A percentile compares a stretch with the other conserved stretches of the same genome.
phyloP scores from a whole-genome alignment of 2,797 vertebrate species.

The Anguilla marmorata region DNA sequence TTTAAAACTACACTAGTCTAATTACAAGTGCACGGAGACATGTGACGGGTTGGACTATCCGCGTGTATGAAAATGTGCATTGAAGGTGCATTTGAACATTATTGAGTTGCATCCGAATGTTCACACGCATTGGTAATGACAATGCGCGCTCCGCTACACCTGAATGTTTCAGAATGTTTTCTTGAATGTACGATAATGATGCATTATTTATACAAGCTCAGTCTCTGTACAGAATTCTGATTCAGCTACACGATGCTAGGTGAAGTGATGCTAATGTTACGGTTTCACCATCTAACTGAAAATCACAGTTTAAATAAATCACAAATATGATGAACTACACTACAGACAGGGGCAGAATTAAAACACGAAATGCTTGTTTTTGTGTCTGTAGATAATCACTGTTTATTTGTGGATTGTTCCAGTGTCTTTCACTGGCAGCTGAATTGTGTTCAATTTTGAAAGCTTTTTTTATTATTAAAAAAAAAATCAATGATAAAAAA shows the following conservation, averaged over 20 bases:
- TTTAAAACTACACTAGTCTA: background rate
- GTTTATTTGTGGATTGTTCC: conserved; percentile 22
- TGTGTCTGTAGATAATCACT: background rate
- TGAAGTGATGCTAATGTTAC: conserved; percentile 31
- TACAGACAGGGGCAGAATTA: background rate
- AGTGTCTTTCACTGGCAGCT: background rate
- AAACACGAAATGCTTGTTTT: background rate
- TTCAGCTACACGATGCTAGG: conserved; percentile 30
- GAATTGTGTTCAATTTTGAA: background rate
- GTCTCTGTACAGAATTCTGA: conserved; percentile 50
- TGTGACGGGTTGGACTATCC: background rate
- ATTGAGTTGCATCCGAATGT: background rate
- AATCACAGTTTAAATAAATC: background rate
- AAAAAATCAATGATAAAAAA: background rate
- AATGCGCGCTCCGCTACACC: background rate
- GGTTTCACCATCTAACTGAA: background rate
- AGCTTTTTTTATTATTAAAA: too few relatives aligned
- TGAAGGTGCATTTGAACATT: background rate
- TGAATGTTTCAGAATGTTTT: conserved; percentile 44
- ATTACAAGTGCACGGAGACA: background rate
- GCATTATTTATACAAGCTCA: conserved; percentile 48
- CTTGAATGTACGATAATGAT: conserved; percentile 48
- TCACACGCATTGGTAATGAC: background rate
- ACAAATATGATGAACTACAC: conserved; percentile 19
- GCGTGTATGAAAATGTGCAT: background rate